phyloP scores from a whole-genome alignment of 1,140 invertebrate species.

The Dermatophagoides farinae region DNA sequence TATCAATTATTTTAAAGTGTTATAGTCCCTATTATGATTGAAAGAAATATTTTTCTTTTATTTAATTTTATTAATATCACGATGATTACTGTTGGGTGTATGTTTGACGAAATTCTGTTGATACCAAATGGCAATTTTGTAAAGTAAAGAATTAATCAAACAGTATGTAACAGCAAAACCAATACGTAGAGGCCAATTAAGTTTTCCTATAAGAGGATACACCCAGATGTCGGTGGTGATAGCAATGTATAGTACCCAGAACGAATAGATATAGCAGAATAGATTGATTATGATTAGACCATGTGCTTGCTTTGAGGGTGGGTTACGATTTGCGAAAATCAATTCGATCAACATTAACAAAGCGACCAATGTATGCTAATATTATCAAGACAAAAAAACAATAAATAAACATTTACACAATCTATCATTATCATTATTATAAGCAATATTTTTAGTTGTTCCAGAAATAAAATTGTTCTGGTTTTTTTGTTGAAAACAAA shows the following conservation, averaged over 20 bases:
- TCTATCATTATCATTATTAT: conserved; percentile 12
- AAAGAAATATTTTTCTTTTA: too few relatives aligned
- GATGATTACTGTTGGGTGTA: too few relatives aligned
- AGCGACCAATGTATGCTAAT: conserved; percentile 45
- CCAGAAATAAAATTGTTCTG: too few relatives aligned
- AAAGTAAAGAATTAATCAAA: too few relatives aligned
- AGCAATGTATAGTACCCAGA: conserved; percentile 34
- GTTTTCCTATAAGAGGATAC: conserved; percentile 55
- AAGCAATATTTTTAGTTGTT: too few relatives aligned
- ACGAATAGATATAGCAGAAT: conserved; percentile 45
- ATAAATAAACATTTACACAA: background rate
- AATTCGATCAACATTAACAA: conserved; percentile 47
- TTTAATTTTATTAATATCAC: too few relatives aligned
- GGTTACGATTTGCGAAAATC: conserved; percentile 40
- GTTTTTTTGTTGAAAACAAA: too few relatives aligned
- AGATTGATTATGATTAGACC: conserved; percentile 34
- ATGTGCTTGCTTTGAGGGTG: conserved; percentile 36
- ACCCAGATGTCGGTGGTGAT: conserved; percentile 44
- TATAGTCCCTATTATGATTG: too few relatives aligned
- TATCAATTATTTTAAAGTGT: too few relatives aligned
- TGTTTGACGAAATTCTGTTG: too few relatives aligned
- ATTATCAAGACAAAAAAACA: background rate
- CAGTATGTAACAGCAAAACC: conserved; percentile 31
- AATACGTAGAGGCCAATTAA: conserved; percentile 43
- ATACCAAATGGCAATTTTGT: too few relatives aligned